A percentile compares a stretch with the other conserved stretches of the same genome.
Conservation (phyloP, 2,113 vertebrate species). For the Tetraodon nigroviridis region DNA sequence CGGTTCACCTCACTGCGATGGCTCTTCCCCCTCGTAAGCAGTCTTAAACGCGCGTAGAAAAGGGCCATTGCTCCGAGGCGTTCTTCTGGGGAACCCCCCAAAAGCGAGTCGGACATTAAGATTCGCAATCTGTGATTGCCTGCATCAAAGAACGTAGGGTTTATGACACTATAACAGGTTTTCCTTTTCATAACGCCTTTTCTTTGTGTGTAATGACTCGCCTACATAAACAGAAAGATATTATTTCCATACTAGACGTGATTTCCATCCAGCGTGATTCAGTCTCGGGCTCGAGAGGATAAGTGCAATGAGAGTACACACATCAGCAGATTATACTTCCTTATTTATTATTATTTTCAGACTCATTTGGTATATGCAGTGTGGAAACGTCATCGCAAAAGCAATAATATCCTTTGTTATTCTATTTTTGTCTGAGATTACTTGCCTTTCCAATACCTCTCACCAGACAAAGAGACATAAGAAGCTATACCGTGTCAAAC, state of each 20-base stretch:
- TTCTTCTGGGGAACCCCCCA: constrained; percentile 6
- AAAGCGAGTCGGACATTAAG: constrained; percentile 53
- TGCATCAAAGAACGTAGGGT: constrained; percentile 79
- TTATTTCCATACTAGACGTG: constrained; percentile 66
- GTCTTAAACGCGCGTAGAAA: constrained; percentile 19
- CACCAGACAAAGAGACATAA: constrained; percentile 62
- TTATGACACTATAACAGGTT: constrained; percentile 80
- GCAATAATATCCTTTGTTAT: constrained; percentile 72
- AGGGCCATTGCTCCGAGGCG: constrained; percentile 8
- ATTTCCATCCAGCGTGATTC: constrained; percentile 61
- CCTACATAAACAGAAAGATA: constrained; percentile 62
- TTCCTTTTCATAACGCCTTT: constrained; percentile 66
- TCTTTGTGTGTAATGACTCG: constrained; percentile 65
- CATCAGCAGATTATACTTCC: constrained; percentile 81
- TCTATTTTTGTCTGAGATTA: constrained; percentile 58
- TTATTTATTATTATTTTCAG: constrained; percentile 79
- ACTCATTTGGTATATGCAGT: constrained; percentile 77
- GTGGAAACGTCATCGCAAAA: constrained; percentile 68
- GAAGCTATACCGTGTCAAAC: constrained; percentile 56
- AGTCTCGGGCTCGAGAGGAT: constrained; percentile 75
- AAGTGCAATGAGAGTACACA: constrained; percentile 90
- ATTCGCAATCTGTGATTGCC: constrained; percentile 99
- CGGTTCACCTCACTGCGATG: neutral
- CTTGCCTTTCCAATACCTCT: constrained; percentile 64
- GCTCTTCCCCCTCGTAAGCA: neutral